phyloP scores from a whole-genome alignment of 2,888 invertebrate species.

The Abrostola tripartita region DNA sequence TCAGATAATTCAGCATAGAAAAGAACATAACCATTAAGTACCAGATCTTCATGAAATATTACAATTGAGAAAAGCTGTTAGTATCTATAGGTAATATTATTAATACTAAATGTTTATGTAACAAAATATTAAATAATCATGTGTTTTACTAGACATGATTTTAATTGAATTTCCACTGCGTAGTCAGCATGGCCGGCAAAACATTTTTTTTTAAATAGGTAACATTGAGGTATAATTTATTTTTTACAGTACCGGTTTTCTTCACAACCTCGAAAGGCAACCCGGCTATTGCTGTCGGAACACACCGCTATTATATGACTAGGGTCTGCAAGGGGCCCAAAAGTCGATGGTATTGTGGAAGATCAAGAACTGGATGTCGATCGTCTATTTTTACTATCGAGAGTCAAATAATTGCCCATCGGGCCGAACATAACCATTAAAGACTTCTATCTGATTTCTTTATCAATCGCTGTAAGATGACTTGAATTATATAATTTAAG shows the following conservation, averaged over 20 bases:
- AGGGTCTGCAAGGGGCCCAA: conserved; percentile 19
- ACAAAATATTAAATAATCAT: too few species aligned
- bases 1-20: conserved; percentile 11
- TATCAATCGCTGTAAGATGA: too few species aligned
- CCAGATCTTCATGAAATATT: too few species aligned
- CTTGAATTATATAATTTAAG: too few species aligned
- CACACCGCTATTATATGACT: conserved; percentile 49
- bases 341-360: conserved; percentile 36
- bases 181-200: too few species aligned
- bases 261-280: conserved; percentile 50
- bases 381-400: conserved; percentile 25
- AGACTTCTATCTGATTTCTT: neutral
- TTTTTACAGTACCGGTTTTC: conserved; percentile 36
- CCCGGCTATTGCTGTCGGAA: conserved; percentile 50
- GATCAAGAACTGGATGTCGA: conserved; percentile 21
- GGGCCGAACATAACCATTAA: conserved; percentile 28
- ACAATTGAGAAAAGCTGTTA: neutral
- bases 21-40: conserved; percentile 19
- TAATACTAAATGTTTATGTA: too few species aligned
- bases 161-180: too few species aligned
- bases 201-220: too few species aligned
- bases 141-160: too few species aligned
- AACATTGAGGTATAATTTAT: too few species aligned
- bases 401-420: conserved; percentile 10
- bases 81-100: too few species aligned